Base-by-base conservation (phyloP, 2,113 vertebrate genomes). In the Mus pahari region DNA sequence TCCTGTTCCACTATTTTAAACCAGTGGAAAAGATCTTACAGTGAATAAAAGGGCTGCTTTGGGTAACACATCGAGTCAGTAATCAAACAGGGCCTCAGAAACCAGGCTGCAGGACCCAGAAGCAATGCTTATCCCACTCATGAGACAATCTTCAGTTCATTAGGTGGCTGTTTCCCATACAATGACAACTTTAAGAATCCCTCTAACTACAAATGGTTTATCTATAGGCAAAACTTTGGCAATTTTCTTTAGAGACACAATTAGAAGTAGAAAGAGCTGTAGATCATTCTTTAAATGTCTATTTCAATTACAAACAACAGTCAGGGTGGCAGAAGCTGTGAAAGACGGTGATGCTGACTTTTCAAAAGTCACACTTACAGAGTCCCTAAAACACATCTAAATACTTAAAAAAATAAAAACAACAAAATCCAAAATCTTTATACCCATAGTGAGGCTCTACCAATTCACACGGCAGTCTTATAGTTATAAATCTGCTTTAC, bases 271-370 rank as follows among this genome's bases (percentile, higher is more conserved):
- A 28, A 42, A 93, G 50, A 82, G 66, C n/a, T 64, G 84, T 55
- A 93, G 42, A 50, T 95, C 42, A 95, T 74, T 90, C 66, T 10
- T 92, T n/a, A 19, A 91, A 90, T 31, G 22, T 90, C 7, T 77
- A 64, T 48, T 92, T 20, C 36, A n/a, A 75, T 73, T 48, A 89
- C 2, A 97, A 31, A 77, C 66, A 93, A 73, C 19, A 53, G 24
- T 55, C 31, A 55, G 33, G 71, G 13, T 50, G 20, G 36, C 88
- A 5, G 82, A 8, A 79, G 2, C 42, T 86, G n/a, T 17, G 4
- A 78, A 71, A 66, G 10, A 83, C 77, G 33, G 1, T 22, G 45
- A 66, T 10, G 70, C 0, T 42, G 53, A 50, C 31, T 31, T 83
- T 31, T 94, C 83, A 60, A 33, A 92, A 84, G 10, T 64, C 62